Base-by-base conservation (phyloP, 2,888 invertebrate species). In the Drosophila recens region DNA sequence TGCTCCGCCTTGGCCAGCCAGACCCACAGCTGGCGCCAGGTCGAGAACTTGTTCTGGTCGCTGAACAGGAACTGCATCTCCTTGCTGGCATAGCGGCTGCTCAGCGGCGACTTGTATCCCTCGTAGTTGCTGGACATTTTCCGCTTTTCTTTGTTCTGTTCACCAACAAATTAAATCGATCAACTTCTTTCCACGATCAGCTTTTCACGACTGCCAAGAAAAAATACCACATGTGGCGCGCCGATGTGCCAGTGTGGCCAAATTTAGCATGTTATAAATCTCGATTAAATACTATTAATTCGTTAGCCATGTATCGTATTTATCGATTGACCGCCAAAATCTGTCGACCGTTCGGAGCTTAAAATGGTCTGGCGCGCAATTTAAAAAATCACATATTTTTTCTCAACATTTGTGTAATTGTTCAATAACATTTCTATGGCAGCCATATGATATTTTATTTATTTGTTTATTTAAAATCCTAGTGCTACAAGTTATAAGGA, bases 51-150 rank as follows among this genome's bases (percentile, higher is more conserved):
- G 92, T 98, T 97, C 90, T 96, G 96, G 69, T 99, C 98, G 92
- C 98, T 98, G 91, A 98, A 99, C 92, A 97, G 97, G 91, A 95
- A 97, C 80, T 97, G 96, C 98, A 99, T 99, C 93, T 98, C 98
- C 86, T 95, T 95, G 69, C 98, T 98, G 20, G 98, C 98, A 95
- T 99, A 99, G 71, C 99, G 94, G 0, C 97, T 96, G 75, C 97
- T 96, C 51, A 99, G 93, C 0, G 98, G 98, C 2, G 98, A 97
- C 74, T 96, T 94, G 91, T 93, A 93, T 17, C 87, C 89, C 49
- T 82, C 86, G 54, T 89, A 87, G 23, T 73, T 76, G 65, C 52
- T 75, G 1, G 67, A 68, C 86, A 87, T 86, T 49, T 67, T 72
- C 13, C 38, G n/a, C 3, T 33, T 13, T 20, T 42, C 36, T n/a